Evolutionary conservation across 2,888 invertebrate species (phyloP).

Genomic region (Apocheima hispidaria): DNA sequence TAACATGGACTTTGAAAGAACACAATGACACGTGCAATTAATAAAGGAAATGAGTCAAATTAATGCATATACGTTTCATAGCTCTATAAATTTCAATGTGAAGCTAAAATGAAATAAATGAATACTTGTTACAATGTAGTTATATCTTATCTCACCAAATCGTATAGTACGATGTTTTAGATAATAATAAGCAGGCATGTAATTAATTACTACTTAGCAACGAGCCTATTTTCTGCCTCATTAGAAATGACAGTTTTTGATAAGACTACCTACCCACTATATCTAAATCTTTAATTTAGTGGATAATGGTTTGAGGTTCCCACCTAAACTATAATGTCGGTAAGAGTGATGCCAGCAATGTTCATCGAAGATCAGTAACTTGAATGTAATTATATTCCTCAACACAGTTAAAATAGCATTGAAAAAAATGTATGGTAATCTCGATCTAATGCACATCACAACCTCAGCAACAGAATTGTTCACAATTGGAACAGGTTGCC

Average conservation of each 20-base stretch:
- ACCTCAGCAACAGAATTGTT: too few species aligned
- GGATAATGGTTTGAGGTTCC: too few species aligned
- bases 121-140: not conserved
- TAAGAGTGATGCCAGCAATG: too few species aligned
- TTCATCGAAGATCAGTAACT: too few species aligned
- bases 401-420: too few species aligned
- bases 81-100: not conserved
- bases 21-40: slow-evolving; percentile 1
- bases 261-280: not conserved
- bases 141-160: slow-evolving; percentile 22
- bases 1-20: slow-evolving; percentile 3
- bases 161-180: slow-evolving; percentile 12
- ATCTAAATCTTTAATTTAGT: too few species aligned
- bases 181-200: not conserved
- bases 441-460: too few species aligned
- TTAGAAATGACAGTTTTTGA: not conserved
- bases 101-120: not conserved
- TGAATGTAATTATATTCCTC: too few species aligned
- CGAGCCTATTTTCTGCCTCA: not conserved
- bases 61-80: not conserved
- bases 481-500: too few species aligned
- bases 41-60: slow-evolving; percentile 13
- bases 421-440: too few species aligned
- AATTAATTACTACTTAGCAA: slow-evolving; percentile 19
- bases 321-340: too few species aligned